Conservation (phyloP, 2,888 invertebrate genomes). For the Chirona hameri region DNA sequence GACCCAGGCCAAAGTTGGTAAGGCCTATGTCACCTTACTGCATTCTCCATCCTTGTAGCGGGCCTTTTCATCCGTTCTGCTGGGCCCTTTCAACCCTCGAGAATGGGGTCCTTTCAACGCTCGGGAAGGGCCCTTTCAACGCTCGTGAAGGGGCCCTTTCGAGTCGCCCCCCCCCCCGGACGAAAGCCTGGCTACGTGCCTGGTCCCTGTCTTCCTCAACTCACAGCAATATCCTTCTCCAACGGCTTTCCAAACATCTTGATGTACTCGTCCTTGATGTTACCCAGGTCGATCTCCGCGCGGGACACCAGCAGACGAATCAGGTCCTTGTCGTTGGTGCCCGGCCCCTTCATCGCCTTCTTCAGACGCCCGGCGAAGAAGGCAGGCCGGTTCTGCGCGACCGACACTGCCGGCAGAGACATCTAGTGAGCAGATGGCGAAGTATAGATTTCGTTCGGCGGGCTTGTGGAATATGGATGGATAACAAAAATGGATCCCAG, state of each 20-base stretch:
- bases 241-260: constrained; percentile 69
- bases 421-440: neutral
- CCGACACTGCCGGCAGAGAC: constrained; percentile 37
- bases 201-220: constrained; percentile 45
- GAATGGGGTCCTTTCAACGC: too few species aligned
- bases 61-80: too few species aligned
- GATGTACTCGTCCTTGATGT: constrained; percentile 75
- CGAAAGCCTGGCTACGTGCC: too few species aligned
- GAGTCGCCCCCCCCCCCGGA: too few species aligned
- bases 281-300: constrained; percentile 77
- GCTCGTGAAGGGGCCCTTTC: too few species aligned
- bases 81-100: too few species aligned
- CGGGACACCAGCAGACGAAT: constrained; percentile 81
- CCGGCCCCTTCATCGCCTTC: constrained; percentile 83
- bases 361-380: constrained; percentile 84
- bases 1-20: too few species aligned
- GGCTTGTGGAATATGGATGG: neutral
- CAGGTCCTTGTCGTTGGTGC: constrained; percentile 80
- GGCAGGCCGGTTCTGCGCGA: constrained; percentile 59
- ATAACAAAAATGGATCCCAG: too few species aligned
- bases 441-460: neutral
- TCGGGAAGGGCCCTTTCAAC: too few species aligned
- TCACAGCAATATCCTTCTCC: constrained; percentile 76
- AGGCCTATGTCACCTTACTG: too few species aligned
- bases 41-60: too few species aligned